A percentile compares a stretch with the other conserved stretches of the same genome.
Evolutionary conservation across 2,888 invertebrate genomes (phyloP).

Genomic region (Latrodectus elegans): DNA sequence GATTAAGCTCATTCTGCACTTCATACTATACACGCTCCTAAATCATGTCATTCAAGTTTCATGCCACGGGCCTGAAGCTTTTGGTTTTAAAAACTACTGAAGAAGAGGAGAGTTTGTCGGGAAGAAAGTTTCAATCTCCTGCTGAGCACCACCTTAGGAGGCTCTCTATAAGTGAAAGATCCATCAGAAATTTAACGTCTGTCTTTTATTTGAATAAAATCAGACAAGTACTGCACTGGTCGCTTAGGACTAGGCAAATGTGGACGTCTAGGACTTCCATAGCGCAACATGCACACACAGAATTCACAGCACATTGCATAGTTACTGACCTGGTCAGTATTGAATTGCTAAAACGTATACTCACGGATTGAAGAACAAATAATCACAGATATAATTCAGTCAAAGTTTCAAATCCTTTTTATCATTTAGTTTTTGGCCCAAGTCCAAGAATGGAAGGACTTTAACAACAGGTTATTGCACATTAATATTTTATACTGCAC

Average conservation of each 20-base stretch:
- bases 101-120: slow-evolving; percentile 59
- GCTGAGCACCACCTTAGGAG: slow-evolving; percentile 67
- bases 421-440: slow-evolving; percentile 48
- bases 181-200: slow-evolving; percentile 66
- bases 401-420: slow-evolving; percentile 53
- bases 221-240: slow-evolving; percentile 66
- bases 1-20: slow-evolving; percentile 68
- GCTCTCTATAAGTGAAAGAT: slow-evolving; percentile 65
- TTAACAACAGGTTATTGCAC: slow-evolving; percentile 68
- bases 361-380: slow-evolving; percentile 65
- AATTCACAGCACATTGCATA: slow-evolving; percentile 66
- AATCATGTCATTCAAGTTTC: slow-evolving; percentile 67
- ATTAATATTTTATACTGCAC: slow-evolving; percentile 68
- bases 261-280: slow-evolving; percentile 68
- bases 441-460: slow-evolving; percentile 67
- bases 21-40: slow-evolving; percentile 57
- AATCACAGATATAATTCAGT: slow-evolving; percentile 67
- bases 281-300: slow-evolving; percentile 65
- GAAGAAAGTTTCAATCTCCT: slow-evolving; percentile 61
- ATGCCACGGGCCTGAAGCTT: slow-evolving; percentile 65
- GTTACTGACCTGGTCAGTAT: slow-evolving; percentile 65
- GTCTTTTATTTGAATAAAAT: slow-evolving; percentile 57
- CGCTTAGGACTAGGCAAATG: slow-evolving; percentile 64
- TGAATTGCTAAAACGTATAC: slow-evolving; percentile 64
- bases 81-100: slow-evolving; percentile 68